Base-by-base conservation (phyloP, 1,140 invertebrate species). In the Conopomorpha cramerella region DNA sequence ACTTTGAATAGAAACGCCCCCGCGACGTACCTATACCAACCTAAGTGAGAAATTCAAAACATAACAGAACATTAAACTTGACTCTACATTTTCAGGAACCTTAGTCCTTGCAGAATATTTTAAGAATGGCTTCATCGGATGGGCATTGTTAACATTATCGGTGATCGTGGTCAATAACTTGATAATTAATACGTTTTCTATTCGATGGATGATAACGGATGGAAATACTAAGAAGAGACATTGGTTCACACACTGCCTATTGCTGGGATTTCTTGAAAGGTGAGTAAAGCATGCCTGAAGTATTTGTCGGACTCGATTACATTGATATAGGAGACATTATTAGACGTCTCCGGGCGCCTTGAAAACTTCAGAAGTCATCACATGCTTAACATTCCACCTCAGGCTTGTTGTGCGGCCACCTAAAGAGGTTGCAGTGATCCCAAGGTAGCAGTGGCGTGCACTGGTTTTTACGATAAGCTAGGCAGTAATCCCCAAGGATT, bases 161-260 rank as follows among this genome's bases (percentile, higher is more conserved):
- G 68, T 76, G 41, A 72, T 76, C 37, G 14, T 72, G 44, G 35
- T 67, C 71, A 29, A 76, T 70, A 49, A 45, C 71, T 43, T 48
- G n/a, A n/a, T 71, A 31, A 63, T 65, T 29, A 72, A 76, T 51
- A 57, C 62, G 43, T 76, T 76, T 51, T 76, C 71, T 11, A 45
- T 71, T 36, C 54, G 65, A 55, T 76, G 71, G 71, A 59, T 55
- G 45, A 36, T 63, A 31, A 63, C 42, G 36, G 71, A 76, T 45
- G 41, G 58, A 35, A 57, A 65, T 43, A 43, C 45, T 33, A 59
- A 41, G 34, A 34, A 65, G 33, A 56, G 51, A 16, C 58, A 67
- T 34, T 76, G 67, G 63, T 55, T 72, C 18, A 67, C 55, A 26
- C 71, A 76, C 48, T 51, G 58, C 16, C 62, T 41, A 34, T 53